A percentile compares a stretch with the other conserved stretches of the same genome.
These are phyloP conservation scores for Drosophila austrosaltans DNA, from an alignment of 2,888 invertebrate species.

Conservation along the genomic window DNA sequence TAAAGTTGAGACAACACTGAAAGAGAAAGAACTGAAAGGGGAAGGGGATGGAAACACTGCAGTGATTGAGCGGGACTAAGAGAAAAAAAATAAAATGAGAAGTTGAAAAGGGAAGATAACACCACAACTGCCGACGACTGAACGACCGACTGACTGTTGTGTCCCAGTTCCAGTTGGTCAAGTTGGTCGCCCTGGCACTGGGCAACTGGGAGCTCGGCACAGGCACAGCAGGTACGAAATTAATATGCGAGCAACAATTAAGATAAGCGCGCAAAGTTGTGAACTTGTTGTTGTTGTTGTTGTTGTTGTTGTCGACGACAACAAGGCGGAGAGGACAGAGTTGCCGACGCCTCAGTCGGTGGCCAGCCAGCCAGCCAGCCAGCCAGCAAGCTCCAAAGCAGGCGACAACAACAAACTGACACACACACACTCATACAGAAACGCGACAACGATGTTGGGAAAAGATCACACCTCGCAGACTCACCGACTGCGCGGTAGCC, in stretches of 20 bases:
- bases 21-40: conserved; percentile 36
- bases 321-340: conserved; percentile 35
- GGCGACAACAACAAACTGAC: conserved; percentile 50
- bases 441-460: conserved; percentile 11
- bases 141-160: neutral
- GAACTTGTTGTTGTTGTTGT: conserved; percentile 59
- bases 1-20: conserved; percentile 63
- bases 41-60: neutral
- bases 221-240: conserved; percentile 81
- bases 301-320: conserved; percentile 10
- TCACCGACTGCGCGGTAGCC: conserved; percentile 55
- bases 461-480: conserved; percentile 42
- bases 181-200: neutral
- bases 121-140: neutral
- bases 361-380: conserved; percentile 54
- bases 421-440: conserved; percentile 6
- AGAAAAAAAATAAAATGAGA: neutral
- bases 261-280: conserved; percentile 79
- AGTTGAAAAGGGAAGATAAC: conserved; percentile 14
- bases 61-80: conserved; percentile 15
- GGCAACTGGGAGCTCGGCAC: conserved; percentile 30
- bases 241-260: conserved; percentile 82
- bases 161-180: conserved; percentile 16
- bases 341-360: conserved; percentile 68
- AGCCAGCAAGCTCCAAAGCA: conserved; percentile 59